Evolutionary conservation across 2,888 invertebrate genomes (phyloP).

Genomic region (Hedya salicella): DNA sequence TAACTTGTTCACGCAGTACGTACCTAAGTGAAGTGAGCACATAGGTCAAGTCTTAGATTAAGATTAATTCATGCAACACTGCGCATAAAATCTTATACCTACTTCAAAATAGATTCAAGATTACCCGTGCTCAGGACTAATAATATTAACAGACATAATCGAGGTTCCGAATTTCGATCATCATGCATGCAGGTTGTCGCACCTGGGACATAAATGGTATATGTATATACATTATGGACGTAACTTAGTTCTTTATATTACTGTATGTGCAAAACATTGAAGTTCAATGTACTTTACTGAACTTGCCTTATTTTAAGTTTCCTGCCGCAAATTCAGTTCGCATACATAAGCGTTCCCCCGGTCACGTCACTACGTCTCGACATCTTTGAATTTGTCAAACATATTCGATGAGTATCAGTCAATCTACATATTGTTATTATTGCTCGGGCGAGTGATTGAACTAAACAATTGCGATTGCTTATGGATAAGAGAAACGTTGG

Average conservation of each 20-base stretch:
- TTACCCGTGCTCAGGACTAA: no score
- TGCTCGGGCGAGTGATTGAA: constrained; percentile 57
- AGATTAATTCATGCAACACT: no score
- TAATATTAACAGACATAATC: no score
- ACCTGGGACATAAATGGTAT: no score
- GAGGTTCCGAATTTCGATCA: no score
- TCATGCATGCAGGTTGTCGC: no score
- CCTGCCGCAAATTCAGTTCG: constrained; percentile 19
- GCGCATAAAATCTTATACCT: no score
- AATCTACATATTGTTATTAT: constrained; percentile 55
- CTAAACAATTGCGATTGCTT: constrained; percentile 72
- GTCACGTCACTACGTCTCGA: constrained; percentile 8
- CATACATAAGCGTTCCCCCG: constrained; percentile 4
- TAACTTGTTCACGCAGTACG: no score
- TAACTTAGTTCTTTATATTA: background rate
- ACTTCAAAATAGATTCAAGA: no score
- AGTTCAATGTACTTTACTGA: background rate
- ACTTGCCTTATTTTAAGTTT: constrained; percentile 8
- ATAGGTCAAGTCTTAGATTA: no score
- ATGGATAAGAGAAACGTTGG: constrained; percentile 64
- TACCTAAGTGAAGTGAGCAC: no score
- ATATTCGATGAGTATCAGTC: constrained; percentile 56
- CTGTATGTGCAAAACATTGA: background rate
- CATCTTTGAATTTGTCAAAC: constrained; percentile 46
- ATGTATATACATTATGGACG: no score